phyloP scores from a whole-genome alignment of 1,140 invertebrate species.

The Cydia splendana region DNA sequence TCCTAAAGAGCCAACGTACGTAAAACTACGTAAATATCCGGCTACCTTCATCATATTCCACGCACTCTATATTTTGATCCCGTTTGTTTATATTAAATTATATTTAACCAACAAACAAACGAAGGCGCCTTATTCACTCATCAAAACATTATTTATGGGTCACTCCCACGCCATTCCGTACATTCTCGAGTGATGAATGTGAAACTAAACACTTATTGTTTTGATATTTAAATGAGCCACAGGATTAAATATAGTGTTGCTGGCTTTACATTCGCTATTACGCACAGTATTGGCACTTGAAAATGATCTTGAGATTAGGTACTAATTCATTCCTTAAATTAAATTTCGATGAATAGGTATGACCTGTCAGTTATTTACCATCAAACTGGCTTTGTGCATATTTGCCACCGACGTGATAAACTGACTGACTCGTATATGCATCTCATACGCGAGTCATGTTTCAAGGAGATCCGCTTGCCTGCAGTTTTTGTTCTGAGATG shows the following conservation, averaged over 20 bases:
- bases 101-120: constrained; percentile 3
- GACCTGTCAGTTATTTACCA: too few species aligned
- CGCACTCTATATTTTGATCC: background rate
- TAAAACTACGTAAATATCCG: background rate
- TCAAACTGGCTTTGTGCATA: too few species aligned
- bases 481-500: constrained; percentile 2
- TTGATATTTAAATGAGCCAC: background rate
- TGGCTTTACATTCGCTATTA: background rate
- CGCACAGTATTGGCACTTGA: background rate
- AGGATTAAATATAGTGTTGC: background rate
- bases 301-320: background rate
- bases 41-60: background rate
- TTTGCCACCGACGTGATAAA: background rate
- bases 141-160: constrained; percentile 17
- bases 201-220: background rate
- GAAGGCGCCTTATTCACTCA: constrained; percentile 1
- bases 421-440: background rate
- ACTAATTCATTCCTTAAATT: too few species aligned
- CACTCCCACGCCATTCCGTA: background rate
- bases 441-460: background rate
- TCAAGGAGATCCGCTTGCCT: background rate
- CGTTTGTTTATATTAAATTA: constrained; percentile 5
- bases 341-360: too few species aligned
- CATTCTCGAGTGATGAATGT: constrained; percentile 18
- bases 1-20: too few species aligned